A percentile compares a stretch with the other conserved stretches of the same genome.
These are phyloP conservation scores for Oncorhynchus clarkii DNA, from an alignment of 2,113 vertebrate species.

Conservation along the genomic window DNA sequence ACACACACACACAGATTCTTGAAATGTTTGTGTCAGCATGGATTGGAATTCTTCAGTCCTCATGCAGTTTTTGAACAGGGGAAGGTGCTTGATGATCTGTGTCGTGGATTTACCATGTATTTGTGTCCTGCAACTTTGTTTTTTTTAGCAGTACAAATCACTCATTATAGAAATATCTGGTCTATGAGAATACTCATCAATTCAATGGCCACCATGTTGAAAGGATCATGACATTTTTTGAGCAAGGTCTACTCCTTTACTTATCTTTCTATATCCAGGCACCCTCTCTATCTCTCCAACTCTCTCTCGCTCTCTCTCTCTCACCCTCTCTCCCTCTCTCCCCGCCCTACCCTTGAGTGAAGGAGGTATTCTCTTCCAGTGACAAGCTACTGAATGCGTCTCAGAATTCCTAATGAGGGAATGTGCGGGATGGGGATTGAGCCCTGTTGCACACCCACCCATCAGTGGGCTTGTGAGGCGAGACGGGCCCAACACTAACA, in stretches of 20 bases:
- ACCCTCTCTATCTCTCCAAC: background rate
- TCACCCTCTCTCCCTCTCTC: background rate
- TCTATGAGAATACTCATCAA: background rate
- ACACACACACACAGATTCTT: background rate
- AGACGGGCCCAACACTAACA: conserved; percentile 4
- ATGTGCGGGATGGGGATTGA: conserved; percentile 9
- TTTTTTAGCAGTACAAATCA: background rate
- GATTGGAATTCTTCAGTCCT: too few relatives aligned
- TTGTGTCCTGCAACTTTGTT: too few relatives aligned
- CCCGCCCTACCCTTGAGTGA: conserved; percentile 23
- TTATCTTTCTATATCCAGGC: background rate
- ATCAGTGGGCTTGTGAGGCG: conserved; percentile 2
- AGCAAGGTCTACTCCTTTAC: background rate
- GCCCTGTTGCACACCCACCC: background rate
- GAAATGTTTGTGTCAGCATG: too few relatives aligned
- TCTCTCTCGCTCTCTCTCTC: background rate
- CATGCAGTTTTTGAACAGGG: too few relatives aligned
- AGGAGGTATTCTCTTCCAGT: conserved; percentile 37
- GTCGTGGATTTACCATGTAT: too few relatives aligned
- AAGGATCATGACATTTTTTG: background rate
- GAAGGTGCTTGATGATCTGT: too few relatives aligned
- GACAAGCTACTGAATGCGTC: conserved; percentile 34
- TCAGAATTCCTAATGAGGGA: conserved; percentile 42
- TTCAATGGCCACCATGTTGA: conserved; percentile 4
- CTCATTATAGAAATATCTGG: background rate